These are phyloP conservation scores for Sarcoramphus papa DNA, from an alignment of 2,797 vertebrate genomes.

Conservation along the genomic window DNA sequence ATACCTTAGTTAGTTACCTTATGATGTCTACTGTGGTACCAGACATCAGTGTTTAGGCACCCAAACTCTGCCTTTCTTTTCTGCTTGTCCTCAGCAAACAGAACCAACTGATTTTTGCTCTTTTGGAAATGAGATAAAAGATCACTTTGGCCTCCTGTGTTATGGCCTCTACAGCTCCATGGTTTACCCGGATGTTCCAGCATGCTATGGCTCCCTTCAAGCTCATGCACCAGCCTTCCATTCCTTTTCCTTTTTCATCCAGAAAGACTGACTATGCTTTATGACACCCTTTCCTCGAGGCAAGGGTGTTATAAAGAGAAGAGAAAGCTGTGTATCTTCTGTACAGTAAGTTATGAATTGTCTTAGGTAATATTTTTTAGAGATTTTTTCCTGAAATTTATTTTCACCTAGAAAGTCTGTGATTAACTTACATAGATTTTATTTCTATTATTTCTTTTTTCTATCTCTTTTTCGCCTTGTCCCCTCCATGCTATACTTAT, in stretches of 20 bases:
- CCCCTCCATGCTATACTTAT: not conserved
- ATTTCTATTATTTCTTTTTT: not conserved
- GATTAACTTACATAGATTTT: not conserved
- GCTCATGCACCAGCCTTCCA: not conserved
- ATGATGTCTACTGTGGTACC: not conserved
- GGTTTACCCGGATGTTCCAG: not conserved
- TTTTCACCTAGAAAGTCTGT: not conserved
- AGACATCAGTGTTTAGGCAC: not conserved
- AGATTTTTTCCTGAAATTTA: not conserved
- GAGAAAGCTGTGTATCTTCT: not conserved
- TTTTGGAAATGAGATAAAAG: not conserved
- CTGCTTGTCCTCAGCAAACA: not conserved
- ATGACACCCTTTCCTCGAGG: not conserved
- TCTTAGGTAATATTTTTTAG: not conserved
- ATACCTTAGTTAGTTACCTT: not conserved
- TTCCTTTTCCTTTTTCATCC: not conserved
- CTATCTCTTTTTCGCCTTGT: not conserved
- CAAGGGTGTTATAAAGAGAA: not conserved
- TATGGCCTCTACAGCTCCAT: not conserved
- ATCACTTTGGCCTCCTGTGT: not conserved
- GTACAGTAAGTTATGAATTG: not conserved
- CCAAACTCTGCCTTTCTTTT: not conserved
- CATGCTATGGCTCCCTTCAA: not conserved
- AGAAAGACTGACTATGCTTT: not conserved
- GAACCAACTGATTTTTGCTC: not conserved